Evolutionary conservation across 2,888 invertebrate genomes (phyloP).

Genomic region (Trypoxylon attenuatum): DNA sequence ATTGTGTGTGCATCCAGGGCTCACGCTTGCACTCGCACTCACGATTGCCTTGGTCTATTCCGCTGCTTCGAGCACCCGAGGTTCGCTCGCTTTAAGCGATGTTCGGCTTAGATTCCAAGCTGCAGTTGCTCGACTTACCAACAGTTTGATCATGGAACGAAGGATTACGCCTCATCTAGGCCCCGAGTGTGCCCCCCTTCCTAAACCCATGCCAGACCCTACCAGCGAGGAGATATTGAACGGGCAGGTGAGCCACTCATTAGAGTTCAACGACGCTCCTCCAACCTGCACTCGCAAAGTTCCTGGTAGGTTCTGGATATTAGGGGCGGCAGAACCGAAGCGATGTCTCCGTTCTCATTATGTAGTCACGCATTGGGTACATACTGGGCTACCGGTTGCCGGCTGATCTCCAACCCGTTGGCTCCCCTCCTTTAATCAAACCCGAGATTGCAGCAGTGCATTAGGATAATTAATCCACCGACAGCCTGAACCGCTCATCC

Average conservation of each 20-base stretch:
- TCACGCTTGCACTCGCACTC: too few species aligned
- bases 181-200: too few species aligned
- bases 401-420: conserved; percentile 22
- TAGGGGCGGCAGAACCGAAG: conserved; percentile 45
- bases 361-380: conserved; percentile 38
- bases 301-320: conserved; percentile 47
- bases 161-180: too few species aligned
- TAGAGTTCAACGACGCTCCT: conserved; percentile 41
- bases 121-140: not conserved
- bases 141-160: too few species aligned
- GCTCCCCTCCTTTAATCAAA: conserved; percentile 33
- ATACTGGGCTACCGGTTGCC: too few species aligned
- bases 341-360: conserved; percentile 51
- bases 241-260: conserved; percentile 40
- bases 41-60: too few species aligned
- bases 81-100: too few species aligned
- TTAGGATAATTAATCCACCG: conserved; percentile 19
- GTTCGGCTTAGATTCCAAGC: too few species aligned
- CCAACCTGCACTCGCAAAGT: conserved; percentile 44
- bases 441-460: not conserved
- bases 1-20: too few species aligned
- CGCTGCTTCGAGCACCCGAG: too few species aligned
- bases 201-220: too few species aligned
- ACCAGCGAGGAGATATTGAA: too few species aligned
- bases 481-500: not conserved